A percentile compares a stretch with the other conserved stretches of the same genome.
These are phyloP conservation scores for Agrochola macilenta DNA, from an alignment of 2,888 invertebrate species.

Conservation along the genomic window DNA sequence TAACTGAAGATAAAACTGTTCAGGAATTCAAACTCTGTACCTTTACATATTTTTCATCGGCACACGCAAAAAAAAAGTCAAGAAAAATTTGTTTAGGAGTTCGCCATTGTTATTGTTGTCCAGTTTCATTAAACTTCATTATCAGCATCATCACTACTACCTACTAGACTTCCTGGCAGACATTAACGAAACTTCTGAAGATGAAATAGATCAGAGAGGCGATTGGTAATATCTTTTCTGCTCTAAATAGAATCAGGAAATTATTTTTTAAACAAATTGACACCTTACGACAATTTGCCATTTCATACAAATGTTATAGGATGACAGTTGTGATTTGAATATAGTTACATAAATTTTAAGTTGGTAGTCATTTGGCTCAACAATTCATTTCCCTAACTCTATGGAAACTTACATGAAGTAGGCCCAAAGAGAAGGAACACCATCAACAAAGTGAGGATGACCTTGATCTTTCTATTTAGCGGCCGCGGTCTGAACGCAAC, in stretches of 20 bases:
- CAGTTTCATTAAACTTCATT: background rate
- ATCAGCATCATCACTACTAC: background rate
- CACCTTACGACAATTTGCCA: background rate
- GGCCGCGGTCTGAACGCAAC: constrained; percentile 86
- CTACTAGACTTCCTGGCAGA: background rate
- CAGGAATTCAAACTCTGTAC: no score
- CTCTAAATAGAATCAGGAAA: background rate
- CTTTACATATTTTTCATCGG: no score
- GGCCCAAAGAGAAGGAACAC: constrained; percentile 89
- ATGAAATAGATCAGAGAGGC: background rate
- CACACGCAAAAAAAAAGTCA: no score
- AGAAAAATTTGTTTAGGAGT: no score
- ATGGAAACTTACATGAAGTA: constrained; percentile 83
- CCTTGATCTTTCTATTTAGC: constrained; percentile 80
- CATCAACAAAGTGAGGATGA: constrained; percentile 86
- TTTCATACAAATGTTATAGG: background rate
- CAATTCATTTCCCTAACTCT: background rate
- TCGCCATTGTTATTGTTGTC: background rate
- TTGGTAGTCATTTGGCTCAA: background rate
- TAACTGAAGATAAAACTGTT: no score
- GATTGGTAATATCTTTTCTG: background rate
- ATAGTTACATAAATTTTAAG: no score
- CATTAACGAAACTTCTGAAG: background rate
- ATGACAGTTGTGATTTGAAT: no score
- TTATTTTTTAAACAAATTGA: background rate